These are phyloP conservation scores for Drosophila tripunctata DNA, from an alignment of 2,888 invertebrate species.

Conservation along the genomic window DNA sequence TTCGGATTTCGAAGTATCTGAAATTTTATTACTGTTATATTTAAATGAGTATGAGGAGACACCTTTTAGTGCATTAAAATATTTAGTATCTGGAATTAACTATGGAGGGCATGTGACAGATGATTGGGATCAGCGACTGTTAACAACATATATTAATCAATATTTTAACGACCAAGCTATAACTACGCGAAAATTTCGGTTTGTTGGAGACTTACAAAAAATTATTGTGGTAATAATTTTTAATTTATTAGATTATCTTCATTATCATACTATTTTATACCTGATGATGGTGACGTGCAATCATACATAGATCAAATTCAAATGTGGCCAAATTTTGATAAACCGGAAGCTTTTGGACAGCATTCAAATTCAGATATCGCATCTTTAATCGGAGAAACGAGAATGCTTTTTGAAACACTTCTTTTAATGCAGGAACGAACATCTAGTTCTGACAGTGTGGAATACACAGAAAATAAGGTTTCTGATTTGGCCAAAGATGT, in stretches of 20 bases:
- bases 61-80: slow-evolving; percentile 95
- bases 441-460: slow-evolving; percentile 84
- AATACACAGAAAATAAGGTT: slow-evolving; percentile 86
- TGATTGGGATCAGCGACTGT: slow-evolving; percentile 90
- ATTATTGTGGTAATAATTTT: too few relatives aligned
- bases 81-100: slow-evolving; percentile 94
- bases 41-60: slow-evolving; percentile 94
- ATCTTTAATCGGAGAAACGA: slow-evolving; percentile 92
- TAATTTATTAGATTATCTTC: slow-evolving; percentile 87
- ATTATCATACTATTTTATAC: slow-evolving; percentile 91
- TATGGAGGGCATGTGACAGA: slow-evolving; percentile 94
- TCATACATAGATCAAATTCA: slow-evolving; percentile 93
- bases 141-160: slow-evolving; percentile 93
- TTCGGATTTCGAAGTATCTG: slow-evolving; percentile 95
- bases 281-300: slow-evolving; percentile 91
- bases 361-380: slow-evolving; percentile 96
- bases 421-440: slow-evolving; percentile 91
- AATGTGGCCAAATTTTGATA: slow-evolving; percentile 90
- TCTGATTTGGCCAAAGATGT: slow-evolving; percentile 89
- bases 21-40: slow-evolving; percentile 92
- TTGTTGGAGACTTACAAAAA: too few relatives aligned
- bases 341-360: slow-evolving; percentile 95
- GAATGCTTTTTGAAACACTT: slow-evolving; percentile 90
- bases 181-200: slow-evolving; percentile 67
- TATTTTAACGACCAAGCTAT: slow-evolving; percentile 88